Percentiles rank a stretch among this genome's conserved stretches.
Conservation (phyloP, 2,113 vertebrate species). For the Montifringilla adamsi region DNA sequence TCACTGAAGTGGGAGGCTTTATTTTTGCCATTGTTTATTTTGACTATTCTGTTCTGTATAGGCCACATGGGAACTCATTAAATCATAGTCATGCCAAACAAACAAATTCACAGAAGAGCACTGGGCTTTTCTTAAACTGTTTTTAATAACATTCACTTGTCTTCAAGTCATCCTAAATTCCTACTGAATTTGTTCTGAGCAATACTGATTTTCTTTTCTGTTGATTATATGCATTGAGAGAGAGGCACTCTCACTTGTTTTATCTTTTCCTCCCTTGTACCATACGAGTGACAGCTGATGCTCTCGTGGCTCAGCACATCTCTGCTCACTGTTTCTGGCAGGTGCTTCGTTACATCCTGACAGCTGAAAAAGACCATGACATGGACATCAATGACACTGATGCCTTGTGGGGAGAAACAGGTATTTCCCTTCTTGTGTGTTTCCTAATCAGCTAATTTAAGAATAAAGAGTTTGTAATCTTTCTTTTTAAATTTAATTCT, state of each 20-base stretch:
- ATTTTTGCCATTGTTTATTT: not conserved
- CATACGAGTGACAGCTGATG: not conserved
- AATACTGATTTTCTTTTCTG: not conserved
- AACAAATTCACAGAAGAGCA: not conserved
- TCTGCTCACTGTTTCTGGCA: constrained; percentile 69
- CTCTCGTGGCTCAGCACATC: not conserved
- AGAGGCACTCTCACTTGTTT: not conserved
- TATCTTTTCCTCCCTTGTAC: not conserved
- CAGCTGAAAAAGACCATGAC: constrained; percentile 78
- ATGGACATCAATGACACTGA: constrained; percentile 91
- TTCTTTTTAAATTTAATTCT: not conserved
- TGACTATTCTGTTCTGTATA: constrained; percentile 24
- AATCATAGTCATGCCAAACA: not conserved
- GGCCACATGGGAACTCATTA: constrained; percentile 43
- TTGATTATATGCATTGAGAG: not conserved
- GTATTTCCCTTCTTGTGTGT: constrained; percentile 63
- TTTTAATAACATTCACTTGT: not conserved
- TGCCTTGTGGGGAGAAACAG: constrained; percentile 97
- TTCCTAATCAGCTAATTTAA: not conserved
- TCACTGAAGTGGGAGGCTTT: not conserved
- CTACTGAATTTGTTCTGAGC: not conserved
- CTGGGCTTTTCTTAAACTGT: not conserved
- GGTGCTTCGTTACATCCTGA: constrained; percentile 88
- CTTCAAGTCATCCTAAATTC: not conserved
- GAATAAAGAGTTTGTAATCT: not conserved